These are phyloP conservation scores for Chlorops oryzae DNA, from an alignment of 1,140 invertebrate genomes.

Conservation along the genomic window DNA sequence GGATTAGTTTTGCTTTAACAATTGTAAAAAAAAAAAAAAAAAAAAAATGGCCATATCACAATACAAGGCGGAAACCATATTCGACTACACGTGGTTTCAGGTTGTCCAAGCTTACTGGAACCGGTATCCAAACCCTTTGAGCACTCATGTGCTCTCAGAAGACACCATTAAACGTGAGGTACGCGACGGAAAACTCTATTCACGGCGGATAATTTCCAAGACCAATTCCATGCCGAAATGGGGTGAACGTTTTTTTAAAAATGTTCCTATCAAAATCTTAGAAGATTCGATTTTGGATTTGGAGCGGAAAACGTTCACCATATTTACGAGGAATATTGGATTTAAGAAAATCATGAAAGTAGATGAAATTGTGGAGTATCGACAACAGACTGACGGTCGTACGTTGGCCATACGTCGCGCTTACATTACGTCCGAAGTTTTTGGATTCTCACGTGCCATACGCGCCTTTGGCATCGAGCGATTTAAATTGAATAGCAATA, in stretches of 20 bases:
- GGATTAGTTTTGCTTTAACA: too few species aligned
- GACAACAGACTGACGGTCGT: conserved; percentile 59
- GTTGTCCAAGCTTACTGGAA: conserved; percentile 85
- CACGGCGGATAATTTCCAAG: conserved; percentile 81
- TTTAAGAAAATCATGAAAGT: conserved; percentile 85
- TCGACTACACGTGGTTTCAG: conserved; percentile 85
- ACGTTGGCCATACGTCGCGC: conserved; percentile 74
- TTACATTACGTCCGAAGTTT: conserved; percentile 81
- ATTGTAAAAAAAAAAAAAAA: too few species aligned
- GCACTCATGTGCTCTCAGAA: conserved; percentile 86
- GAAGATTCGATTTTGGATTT: conserved; percentile 90
- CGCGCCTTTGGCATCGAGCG: conserved; percentile 80
- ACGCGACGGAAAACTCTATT: conserved; percentile 69
- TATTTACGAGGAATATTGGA: conserved; percentile 57
- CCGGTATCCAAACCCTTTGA: conserved; percentile 88
- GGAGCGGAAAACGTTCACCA: conserved; percentile 79
- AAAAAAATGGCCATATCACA: conserved; percentile 12
- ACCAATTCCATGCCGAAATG: conserved; percentile 88
- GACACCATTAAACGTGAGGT: conserved; percentile 79
- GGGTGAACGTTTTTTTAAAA: conserved; percentile 79
- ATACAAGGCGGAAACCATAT: conserved; percentile 52
- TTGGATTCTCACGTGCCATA: conserved; percentile 80
- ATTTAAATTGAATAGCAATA: conserved; percentile 76
- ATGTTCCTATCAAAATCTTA: conserved; percentile 76
- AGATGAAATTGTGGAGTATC: conserved; percentile 81